Evolutionary conservation across 2,113 vertebrate genomes (phyloP), one percentile per base, ranked within the genome.

Genomic region (Esox niger): DNA sequence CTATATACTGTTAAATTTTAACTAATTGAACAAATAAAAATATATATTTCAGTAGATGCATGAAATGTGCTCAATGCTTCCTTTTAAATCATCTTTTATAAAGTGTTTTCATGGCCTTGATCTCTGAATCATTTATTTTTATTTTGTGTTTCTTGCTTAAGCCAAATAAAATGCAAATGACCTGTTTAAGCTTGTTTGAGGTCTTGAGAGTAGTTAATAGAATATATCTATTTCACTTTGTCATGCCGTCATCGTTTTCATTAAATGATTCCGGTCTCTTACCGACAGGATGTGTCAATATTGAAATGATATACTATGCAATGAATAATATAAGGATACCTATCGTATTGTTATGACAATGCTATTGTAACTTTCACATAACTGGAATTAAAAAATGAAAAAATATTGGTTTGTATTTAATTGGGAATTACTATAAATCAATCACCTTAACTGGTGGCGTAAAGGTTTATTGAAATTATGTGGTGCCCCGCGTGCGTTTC

Each of bases 121-220:
- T 21, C 67, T 70, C 77, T 73, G 62, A 64, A 64, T 71, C 79
- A 11, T 49, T 52, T 21, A 23, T 52, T 21, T 52, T 8, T n/a
- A 23, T 21, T 59, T 82, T 57, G 62, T 83, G 84, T 82, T 84
- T 55, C 73, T 52, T 80, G 75, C 58, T 76, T 82, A 63, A 75
- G 23, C 54, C 67, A 33, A 55, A 33, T 33, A 32, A 52, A 52
- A 52, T 23, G 47, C 47, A 52, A 52, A 52, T 15, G n/a, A 52
- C 5, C 47, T 52, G 47, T 52, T n/a, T n/a, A 52, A 9, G 7
- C 2, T 52, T 52, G 47, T 6, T 52, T 52, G n/a, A 52, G 47
- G n/a, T 52, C 38, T 52, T 52, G 47, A 52, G 47, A 52, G 20
- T 23, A 52, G 47, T 52, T 52, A 17, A 23, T 52, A 5, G n/a